Base-by-base conservation (phyloP, 1,140 invertebrate genomes). In the Temnothorax longispinosus region DNA sequence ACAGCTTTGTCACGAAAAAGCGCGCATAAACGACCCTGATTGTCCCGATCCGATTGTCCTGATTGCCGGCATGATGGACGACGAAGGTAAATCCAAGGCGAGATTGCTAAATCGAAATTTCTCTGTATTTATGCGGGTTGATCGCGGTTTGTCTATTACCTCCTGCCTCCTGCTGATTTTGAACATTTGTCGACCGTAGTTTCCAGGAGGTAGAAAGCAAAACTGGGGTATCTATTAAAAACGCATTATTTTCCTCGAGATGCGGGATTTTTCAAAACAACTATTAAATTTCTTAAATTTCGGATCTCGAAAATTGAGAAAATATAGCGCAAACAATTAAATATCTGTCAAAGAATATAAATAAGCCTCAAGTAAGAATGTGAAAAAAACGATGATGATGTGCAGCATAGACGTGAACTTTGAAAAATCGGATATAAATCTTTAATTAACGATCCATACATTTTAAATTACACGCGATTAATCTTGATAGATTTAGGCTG, bases 21-120 rank as follows among this genome's bases (percentile, higher is more conserved):
- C 21, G 15, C 64, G 10, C 27, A 11, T 21, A 15, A 1, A 44
- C 44, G 41, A 32, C 3, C 15, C 56, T 44, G 54, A 38, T 58
- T 13, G 10, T 50, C 11, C 35, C n/a, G 15, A 27, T 35, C 44
- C 21, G 52, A 72, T 72, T 58, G 35, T n/a, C 15, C 4, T 41
- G 21, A 74, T 72, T 47, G 18, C 3, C 41, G 27, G 18, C 62
- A 54, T 54, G 77, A 69, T 54, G 41, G 41, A 74, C 4, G 35
- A 82, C 41, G 27, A 82, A 74, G 80, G 67, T 82, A 74, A 82
- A 82, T 58, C 52, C 21, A 2, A 35, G 15, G 11, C 6, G 21
- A 38, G 41, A 72, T 58, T 47, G 21, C 47, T 15, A n/a, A 54
- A 81, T 52, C 50, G 50, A 72, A 82, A 82, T 82, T 52, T 54